Evolutionary conservation across 2,888 invertebrate species (phyloP).

Genomic region (Agrotis segetum): DNA sequence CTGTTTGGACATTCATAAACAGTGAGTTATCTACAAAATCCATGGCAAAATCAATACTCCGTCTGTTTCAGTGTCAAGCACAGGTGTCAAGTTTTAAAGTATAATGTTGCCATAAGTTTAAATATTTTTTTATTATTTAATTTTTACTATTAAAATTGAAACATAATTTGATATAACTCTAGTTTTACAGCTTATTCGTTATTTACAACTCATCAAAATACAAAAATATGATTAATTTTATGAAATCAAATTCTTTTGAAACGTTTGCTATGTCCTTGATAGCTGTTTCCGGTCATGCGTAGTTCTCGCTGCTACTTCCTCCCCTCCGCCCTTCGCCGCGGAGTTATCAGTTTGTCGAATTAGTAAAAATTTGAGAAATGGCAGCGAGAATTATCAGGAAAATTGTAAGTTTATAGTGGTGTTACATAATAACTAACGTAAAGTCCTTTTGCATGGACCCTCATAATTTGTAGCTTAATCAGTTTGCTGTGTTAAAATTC

Average conservation of each 20-base stretch:
- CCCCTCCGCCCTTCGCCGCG: slow-evolving; percentile 82
- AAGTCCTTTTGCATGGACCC: slow-evolving; percentile 79
- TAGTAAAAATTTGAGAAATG: slow-evolving; percentile 87
- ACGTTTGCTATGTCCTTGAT: slow-evolving; percentile 68
- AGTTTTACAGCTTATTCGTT: accelerated
- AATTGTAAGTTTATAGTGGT: slow-evolving; percentile 88
- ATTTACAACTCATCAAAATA: neutral
- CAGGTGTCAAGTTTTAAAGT: neutral
- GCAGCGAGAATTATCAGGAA: slow-evolving; percentile 90
- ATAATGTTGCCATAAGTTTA: slow-evolving; percentile 13
- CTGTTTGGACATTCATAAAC: neutral
- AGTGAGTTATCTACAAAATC: neutral
- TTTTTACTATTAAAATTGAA: neutral
- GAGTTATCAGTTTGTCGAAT: slow-evolving; percentile 81
- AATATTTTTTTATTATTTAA: too few species aligned
- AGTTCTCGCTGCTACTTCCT: slow-evolving; percentile 75
- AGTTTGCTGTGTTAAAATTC: slow-evolving; percentile 74
- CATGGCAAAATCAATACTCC: neutral
- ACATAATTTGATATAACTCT: neutral
- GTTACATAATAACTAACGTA: slow-evolving; percentile 74
- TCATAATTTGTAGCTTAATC: slow-evolving; percentile 66
- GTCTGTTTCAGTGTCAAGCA: too few species aligned
- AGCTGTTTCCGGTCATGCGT: slow-evolving; percentile 89
- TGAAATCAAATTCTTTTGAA: neutral
- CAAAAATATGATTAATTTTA: too few species aligned